Base-by-base conservation (phyloP, 2,113 vertebrate species). In the Odocoileus virginianus region DNA sequence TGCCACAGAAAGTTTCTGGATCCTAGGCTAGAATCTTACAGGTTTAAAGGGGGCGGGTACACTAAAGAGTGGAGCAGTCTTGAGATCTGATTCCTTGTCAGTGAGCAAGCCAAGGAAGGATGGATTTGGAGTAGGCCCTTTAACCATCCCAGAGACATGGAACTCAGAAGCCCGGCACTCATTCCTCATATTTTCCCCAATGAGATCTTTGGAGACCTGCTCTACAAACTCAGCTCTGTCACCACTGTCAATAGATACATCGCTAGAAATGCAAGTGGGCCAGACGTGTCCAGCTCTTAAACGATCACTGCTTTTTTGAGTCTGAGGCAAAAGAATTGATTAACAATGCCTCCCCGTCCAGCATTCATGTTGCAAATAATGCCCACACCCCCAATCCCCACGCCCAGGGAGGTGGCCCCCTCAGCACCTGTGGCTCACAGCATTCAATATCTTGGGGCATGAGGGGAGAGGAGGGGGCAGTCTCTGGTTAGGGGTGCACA, bases 251-350 rank as follows among this genome's bases (percentile, higher is more conserved):
- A 98, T 64, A 98, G 97, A 97, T 89, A 91, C 95, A 97, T 97
- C 97, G 95, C 89, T 91, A 97, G 74, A 98, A 97, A 97, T 50
- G 94, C 92, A 97, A 96, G 83, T 54, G 92, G 96, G 92, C 97
- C 94, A 98, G 97, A 98, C 30, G 1, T 57, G 55, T 89, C 96
- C 89, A 97, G 97, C 97, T 97, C 97, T 97, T 95, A 97, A 98
- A 98, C 58, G 93, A 98, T 97, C 0, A 96, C 83, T 98, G 97
- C 98, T 97, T 98, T 98, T 98, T 93, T 91, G 97, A 96, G 97
- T 94, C 91, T 97, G 93, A 98, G 91, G 97, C 71, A 97, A 89
- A 97, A 87, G 78, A 96, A 94, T 71, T 93, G 97, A 97, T 97
- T 97, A 98, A 94, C 89, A 93, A 93, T 82, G 88, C 79, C 84